Base-by-base conservation (phyloP, 2,888 invertebrate genomes). In the Harpagoxenus sublaevis region DNA sequence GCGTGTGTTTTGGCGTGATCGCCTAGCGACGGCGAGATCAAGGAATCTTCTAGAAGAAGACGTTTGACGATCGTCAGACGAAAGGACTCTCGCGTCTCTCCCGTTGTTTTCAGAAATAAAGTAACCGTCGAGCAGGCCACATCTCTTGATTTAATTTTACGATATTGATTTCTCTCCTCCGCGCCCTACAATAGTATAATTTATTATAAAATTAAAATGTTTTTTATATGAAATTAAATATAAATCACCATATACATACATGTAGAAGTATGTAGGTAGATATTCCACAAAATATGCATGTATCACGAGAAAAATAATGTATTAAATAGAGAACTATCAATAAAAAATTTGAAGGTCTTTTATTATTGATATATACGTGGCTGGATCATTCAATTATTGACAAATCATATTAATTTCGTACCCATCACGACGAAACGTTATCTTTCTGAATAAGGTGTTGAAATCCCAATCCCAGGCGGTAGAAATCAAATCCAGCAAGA, bases 401-500 rank as follows among this genome's bases (percentile, higher is more conserved):
- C 9, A 15, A 53, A n/a, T 65, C 1, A 15, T 57, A 53, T 77
- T 42, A 65, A 65, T 77, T 23, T 12, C 0, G n/a, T 77, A 18
- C n/a, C 8, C 2, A 35, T 77, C 1, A 39, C 12, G 6, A 18
- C 23, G 4, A 48, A 60, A 55, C 18, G 23, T 23, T 31, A 87
- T 88, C 84, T 48, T 68, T 55, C 60, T 28, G 23, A 62, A n/a
- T 42, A 39, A 63, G 79, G 77, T 82, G 70, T 53, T 86, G n/a
- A 81, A 62, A 81, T 62, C 10, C 6, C 70, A 53, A 71, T 45
- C 39, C 57, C 51, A 62, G n/a, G 70, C 57, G 42, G 55, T 75
- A 83, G 62, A 85, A 89, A 89, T 90, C 74, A 85, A 88, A 90
- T 90, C 88, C 88, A 89, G 83, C 87, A 84, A 82, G 86, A 91